phyloP scores from a whole-genome alignment of 2,797 vertebrate genomes.

The Catharus ustulatus region DNA sequence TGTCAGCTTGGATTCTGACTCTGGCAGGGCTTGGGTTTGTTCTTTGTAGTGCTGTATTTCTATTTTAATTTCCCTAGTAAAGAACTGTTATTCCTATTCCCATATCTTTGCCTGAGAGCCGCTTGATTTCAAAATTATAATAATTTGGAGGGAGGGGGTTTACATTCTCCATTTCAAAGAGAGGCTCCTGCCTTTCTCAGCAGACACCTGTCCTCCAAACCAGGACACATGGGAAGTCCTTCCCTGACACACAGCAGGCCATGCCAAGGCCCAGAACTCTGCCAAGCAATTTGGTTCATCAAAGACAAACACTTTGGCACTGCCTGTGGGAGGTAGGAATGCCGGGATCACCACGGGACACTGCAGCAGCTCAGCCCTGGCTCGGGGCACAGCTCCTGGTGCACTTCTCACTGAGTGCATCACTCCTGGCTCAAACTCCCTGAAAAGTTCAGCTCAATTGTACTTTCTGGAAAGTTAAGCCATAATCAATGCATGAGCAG shows the following conservation, averaged over 20 bases:
- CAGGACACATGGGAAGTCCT: not conserved
- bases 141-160: no score
- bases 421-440: not conserved
- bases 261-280: not conserved
- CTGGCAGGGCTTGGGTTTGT: no score
- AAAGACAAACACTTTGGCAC: not conserved
- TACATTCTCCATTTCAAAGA: no score
- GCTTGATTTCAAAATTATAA: no score
- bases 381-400: not conserved
- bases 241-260: fast-evolving
- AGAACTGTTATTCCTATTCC: no score
- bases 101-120: no score
- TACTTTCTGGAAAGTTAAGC: not conserved
- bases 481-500: not conserved
- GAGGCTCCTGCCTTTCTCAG: no score
- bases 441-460: not conserved
- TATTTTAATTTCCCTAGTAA: no score
- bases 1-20: no score
- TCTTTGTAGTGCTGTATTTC: no score
- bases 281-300: not conserved
- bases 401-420: not conserved
- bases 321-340: not conserved
- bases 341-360: not conserved
- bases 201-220: no score
- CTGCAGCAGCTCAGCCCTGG: not conserved